Conservation (phyloP, 2,888 invertebrate genomes). For the Carabus problematicus region DNA sequence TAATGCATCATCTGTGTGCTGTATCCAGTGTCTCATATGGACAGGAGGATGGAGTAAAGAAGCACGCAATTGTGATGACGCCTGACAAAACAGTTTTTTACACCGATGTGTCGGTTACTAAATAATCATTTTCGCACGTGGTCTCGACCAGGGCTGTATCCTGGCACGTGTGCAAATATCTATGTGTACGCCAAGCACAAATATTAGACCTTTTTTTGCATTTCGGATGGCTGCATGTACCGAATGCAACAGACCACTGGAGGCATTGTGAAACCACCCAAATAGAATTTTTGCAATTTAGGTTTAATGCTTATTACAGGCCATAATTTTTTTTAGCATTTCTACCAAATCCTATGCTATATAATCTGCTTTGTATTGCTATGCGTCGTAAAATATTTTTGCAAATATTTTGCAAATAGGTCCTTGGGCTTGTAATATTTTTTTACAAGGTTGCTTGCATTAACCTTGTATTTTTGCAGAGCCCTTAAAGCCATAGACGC, state of each 20-base stretch:
- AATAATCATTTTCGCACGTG: constrained; percentile 23
- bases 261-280: too few species aligned
- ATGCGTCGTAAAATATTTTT: constrained; percentile 25
- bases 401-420: constrained; percentile 27
- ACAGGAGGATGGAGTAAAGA: not conserved
- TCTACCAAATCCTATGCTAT: not conserved
- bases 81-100: constrained; percentile 38
- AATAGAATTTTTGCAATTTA: too few species aligned
- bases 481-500: constrained; percentile 20
- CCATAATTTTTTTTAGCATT: constrained; percentile 7
- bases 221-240: not conserved
- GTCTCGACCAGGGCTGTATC: constrained; percentile 22
- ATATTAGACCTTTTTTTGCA: not conserved
- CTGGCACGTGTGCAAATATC: constrained; percentile 38
- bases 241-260: not conserved
- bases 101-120: constrained; percentile 30
- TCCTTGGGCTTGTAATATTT: constrained; percentile 37
- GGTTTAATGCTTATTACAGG: not conserved
- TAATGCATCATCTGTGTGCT: constrained; percentile 35
- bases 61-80: constrained; percentile 19
- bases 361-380: not conserved
- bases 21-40: not conserved
- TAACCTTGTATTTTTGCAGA: constrained; percentile 40
- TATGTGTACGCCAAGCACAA: not conserved
- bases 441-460: constrained; percentile 33